These are phyloP conservation scores for Sylvietta virens DNA, from an alignment of 2,113 vertebrate species.

Conservation along the genomic window DNA sequence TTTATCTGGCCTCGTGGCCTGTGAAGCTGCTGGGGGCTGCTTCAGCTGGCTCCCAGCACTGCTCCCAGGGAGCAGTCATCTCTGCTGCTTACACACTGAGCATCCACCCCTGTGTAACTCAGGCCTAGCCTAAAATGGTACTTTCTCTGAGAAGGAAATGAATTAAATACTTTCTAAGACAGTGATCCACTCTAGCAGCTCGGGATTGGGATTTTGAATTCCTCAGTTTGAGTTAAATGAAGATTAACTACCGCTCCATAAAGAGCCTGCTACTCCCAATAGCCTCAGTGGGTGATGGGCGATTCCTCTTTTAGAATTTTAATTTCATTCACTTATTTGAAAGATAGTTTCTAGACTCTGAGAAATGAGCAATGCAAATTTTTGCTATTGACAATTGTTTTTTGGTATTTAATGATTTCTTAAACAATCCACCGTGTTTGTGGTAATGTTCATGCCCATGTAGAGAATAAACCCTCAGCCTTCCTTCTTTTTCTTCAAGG, in stretches of 20 bases:
- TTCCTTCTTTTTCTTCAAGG: neutral
- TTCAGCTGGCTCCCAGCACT: neutral
- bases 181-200: neutral
- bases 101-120: neutral
- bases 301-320: neutral
- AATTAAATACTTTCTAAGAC: neutral
- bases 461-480: neutral
- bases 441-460: neutral
- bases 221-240: neutral
- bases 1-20: neutral
- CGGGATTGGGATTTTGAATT: neutral
- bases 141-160: neutral
- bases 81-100: neutral
- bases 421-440: neutral
- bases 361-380: neutral
- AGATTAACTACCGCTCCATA: neutral
- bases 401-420: neutral
- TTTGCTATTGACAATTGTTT: neutral
- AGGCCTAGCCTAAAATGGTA: neutral
- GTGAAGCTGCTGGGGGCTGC: neutral
- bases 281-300: accelerated
- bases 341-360: neutral
- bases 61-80: neutral
- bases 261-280: neutral
- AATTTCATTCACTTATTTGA: neutral